Evolutionary conservation across 2,113 vertebrate genomes (phyloP).

Genomic region (Mirounga angustirostris): DNA sequence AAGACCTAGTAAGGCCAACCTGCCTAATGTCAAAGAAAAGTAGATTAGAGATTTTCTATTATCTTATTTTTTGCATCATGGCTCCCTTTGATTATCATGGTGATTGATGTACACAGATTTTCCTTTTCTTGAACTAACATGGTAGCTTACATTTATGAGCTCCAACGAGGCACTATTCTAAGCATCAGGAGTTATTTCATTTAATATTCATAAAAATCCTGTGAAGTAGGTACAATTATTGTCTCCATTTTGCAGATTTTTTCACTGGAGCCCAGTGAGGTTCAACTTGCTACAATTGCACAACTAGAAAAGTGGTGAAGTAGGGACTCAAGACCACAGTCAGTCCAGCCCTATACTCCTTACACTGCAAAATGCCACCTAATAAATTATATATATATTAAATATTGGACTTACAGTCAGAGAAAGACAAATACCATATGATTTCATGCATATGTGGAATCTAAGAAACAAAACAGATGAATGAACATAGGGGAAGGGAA

Average conservation of each 20-base stretch:
- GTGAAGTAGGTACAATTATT: not conserved
- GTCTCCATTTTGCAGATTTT: not conserved
- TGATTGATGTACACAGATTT: not conserved
- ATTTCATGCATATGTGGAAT: not conserved
- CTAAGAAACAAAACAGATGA: not conserved
- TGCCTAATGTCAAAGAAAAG: not conserved
- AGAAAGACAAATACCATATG: not conserved
- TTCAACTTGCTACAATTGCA: not conserved
- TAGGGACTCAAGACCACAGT: not conserved
- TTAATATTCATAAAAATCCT: not conserved
- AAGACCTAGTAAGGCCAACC: not conserved
- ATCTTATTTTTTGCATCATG: not conserved
- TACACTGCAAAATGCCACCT: not conserved
- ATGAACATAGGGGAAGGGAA: not conserved
- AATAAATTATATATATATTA: not conserved
- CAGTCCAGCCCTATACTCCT: not conserved
- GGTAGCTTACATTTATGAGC: not conserved
- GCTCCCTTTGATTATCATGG: not conserved
- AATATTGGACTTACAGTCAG: not conserved
- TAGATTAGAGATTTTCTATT: not conserved
- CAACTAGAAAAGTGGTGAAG: not conserved
- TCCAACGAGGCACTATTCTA: not conserved
- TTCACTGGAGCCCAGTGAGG: not conserved
- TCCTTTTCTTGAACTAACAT: not conserved
- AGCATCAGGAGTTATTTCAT: not conserved